Conservation (phyloP, 2,113 vertebrate genomes). For the Odocoileus virginianus region DNA sequence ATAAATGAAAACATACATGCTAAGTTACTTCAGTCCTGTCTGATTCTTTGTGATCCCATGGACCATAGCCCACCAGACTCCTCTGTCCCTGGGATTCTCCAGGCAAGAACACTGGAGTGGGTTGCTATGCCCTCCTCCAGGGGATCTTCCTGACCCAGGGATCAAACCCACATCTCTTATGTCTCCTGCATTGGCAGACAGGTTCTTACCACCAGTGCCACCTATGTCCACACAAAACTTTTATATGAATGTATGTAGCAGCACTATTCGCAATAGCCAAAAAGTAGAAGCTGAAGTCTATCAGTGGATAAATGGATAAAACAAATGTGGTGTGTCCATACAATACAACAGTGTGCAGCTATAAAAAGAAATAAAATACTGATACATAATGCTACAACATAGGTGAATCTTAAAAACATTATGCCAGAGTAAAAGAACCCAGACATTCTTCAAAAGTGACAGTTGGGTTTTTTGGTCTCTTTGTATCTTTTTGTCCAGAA, state of each 20-base stretch:
- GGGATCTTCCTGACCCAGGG: not conserved
- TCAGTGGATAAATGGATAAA: not conserved
- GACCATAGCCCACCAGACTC: not conserved
- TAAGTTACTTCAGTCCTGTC: not conserved
- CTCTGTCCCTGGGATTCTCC: not conserved
- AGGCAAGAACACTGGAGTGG: not conserved
- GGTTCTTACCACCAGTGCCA: not conserved
- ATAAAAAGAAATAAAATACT: not conserved
- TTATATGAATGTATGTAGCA: rapidly evolving
- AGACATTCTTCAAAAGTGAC: not conserved
- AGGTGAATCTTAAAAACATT: not conserved
- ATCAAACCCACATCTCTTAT: not conserved
- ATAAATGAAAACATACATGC: not conserved
- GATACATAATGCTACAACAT: not conserved
- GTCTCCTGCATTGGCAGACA: not conserved
- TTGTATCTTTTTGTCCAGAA: not conserved
- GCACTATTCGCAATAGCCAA: not conserved
- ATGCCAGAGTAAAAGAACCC: not conserved
- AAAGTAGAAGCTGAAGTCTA: not conserved
- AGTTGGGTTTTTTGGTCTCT: not conserved
- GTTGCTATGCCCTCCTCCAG: not conserved
- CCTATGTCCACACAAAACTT: not conserved
- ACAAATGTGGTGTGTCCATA: not conserved
- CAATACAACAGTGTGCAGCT: not conserved
- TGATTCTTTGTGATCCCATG: not conserved